Conservation (phyloP, 2,888 invertebrate genomes). For the Mimumesa dahlbomi region DNA sequence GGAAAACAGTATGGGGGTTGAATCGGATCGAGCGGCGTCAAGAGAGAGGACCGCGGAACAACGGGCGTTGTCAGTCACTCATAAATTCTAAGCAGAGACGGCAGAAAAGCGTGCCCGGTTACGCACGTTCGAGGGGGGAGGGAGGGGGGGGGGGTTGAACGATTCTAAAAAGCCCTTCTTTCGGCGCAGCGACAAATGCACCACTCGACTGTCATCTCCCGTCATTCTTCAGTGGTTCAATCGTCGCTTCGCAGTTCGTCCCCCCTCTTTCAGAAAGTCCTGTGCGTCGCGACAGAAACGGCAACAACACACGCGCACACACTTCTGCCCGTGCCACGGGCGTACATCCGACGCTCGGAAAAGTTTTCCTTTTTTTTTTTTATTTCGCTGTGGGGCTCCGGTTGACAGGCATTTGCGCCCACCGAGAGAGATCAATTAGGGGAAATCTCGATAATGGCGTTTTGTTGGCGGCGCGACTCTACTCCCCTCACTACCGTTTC, state of each 20-base stretch:
- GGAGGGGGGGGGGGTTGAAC: constrained; percentile 34
- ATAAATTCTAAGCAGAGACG: constrained; percentile 42
- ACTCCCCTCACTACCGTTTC: not conserved
- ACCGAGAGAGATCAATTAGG: constrained; percentile 71
- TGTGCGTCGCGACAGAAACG: constrained; percentile 19
- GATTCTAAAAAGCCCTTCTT: constrained; percentile 53
- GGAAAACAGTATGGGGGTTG: too few relatives aligned
- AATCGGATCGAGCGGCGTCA: constrained; percentile 34
- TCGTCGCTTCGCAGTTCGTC: constrained; percentile 49
- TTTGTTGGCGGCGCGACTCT: constrained; percentile 52
- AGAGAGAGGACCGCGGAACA: not conserved
- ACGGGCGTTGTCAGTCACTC: constrained; percentile 40
- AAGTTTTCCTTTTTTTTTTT: too few relatives aligned
- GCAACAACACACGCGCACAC: constrained; percentile 9
- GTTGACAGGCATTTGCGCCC: constrained; percentile 30
- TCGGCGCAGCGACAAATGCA: constrained; percentile 44
- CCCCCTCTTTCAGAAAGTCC: constrained; percentile 3
- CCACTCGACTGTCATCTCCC: constrained; percentile 56
- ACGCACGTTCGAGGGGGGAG: too few relatives aligned
- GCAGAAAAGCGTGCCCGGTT: constrained; percentile 17
- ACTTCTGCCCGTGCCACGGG: not conserved
- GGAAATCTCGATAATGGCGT: constrained; percentile 72
- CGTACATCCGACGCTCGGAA: not conserved
- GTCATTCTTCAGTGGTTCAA: constrained; percentile 57
- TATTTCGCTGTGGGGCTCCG: constrained; percentile 13